Percentiles rank a stretch among this genome's conserved stretches.
These are phyloP conservation scores for Keiferia lycopersicella DNA, from an alignment of 2,888 invertebrate species.

Conservation along the genomic window DNA sequence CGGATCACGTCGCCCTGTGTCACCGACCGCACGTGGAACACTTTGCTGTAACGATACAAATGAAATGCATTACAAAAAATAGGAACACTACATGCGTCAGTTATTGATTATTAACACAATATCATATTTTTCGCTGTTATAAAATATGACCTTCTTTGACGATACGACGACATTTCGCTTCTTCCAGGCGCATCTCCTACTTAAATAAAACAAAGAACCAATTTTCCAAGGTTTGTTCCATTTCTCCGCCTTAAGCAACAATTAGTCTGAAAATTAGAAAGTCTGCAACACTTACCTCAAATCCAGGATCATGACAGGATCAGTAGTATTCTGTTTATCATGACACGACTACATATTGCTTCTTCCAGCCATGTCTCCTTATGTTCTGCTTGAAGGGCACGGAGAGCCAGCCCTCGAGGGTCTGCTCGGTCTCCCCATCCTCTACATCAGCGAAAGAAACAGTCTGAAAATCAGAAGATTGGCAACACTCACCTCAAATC, in stretches of 20 bases:
- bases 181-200: no score
- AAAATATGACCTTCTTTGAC: no score
- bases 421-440: conserved; percentile 88
- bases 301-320: conserved; percentile 97
- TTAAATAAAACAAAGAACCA: no score
- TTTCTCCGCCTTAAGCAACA: not conserved
- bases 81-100: no score
- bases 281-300: conserved; percentile 85
- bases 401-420: conserved; percentile 97
- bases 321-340: conserved; percentile 96
- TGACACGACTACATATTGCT: conserved; percentile 98
- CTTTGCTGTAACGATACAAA: conserved; percentile 86
- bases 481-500: conserved; percentile 91
- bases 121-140: no score
- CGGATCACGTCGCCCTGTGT: conserved; percentile 99
- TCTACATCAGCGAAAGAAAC: conserved; percentile 93
- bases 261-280: not conserved
- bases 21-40: conserved; percentile 98
- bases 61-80: not conserved
- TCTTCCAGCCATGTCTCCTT: conserved; percentile 97
- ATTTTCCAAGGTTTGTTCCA: no score
- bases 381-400: conserved; percentile 98
- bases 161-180: no score
- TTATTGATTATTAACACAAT: no score
- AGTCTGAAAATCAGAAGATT: no score